A percentile compares a stretch with the other conserved stretches of the same genome.
Evolutionary conservation across 2,113 vertebrate genomes (phyloP).

Genomic region (Odobenus rosmarus): DNA sequence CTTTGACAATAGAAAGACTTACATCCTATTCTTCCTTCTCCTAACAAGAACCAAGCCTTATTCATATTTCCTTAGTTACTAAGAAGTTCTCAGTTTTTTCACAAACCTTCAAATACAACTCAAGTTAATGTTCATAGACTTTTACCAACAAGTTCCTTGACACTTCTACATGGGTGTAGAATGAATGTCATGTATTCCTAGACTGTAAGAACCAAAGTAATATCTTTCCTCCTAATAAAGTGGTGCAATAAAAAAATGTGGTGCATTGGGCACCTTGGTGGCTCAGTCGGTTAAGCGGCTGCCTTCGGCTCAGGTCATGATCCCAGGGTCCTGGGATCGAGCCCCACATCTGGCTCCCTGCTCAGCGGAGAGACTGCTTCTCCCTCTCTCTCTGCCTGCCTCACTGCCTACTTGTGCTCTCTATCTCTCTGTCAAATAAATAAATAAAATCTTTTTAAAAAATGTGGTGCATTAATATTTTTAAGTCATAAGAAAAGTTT

Average conservation of each 20-base stretch:
- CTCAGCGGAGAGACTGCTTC: too few species aligned
- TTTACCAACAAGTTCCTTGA: conserved; percentile 43
- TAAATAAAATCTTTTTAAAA: background rate
- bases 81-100: background rate
- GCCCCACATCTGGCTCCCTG: too few species aligned
- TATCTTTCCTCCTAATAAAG: conserved; percentile 3
- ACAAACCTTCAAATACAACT: background rate
- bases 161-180: background rate
- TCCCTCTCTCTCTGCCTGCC: too few species aligned
- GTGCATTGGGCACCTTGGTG: background rate
- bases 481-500: conserved; percentile 22
- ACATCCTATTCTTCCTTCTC: background rate
- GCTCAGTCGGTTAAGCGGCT: too few species aligned
- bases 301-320: too few species aligned
- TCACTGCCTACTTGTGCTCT: too few species aligned
- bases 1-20: background rate
- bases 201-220: background rate
- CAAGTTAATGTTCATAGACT: background rate
- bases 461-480: background rate
- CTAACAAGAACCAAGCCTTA: background rate
- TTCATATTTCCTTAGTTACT: background rate
- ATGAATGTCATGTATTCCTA: background rate
- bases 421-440: too few species aligned
- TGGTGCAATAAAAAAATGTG: background rate
- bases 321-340: too few species aligned